These are phyloP conservation scores for Drosophila paracracens DNA, from an alignment of 2,888 invertebrate species.

Conservation along the genomic window DNA sequence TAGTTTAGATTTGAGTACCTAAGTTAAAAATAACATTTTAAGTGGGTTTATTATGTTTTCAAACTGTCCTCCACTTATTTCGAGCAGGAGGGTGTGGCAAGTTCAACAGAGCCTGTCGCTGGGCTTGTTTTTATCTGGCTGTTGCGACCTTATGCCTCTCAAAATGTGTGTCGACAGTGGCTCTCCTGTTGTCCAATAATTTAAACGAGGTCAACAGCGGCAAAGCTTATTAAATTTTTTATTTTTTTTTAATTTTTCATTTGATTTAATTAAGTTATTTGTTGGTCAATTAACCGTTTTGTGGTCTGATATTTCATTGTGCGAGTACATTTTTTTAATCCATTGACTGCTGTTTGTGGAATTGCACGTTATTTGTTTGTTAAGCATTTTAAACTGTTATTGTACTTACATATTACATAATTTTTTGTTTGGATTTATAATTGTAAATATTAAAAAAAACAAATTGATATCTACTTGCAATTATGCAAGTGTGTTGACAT, in stretches of 20 bases:
- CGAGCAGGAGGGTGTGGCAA: neutral
- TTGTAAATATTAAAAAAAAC: slow-evolving; percentile 31
- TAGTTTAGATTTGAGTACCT: neutral
- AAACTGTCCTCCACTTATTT: neutral
- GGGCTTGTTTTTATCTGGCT: slow-evolving; percentile 34
- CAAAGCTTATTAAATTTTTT: slow-evolving; percentile 73
- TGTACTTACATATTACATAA: slow-evolving; percentile 38
- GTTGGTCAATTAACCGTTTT: slow-evolving; percentile 78
- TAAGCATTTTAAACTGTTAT: slow-evolving; percentile 69
- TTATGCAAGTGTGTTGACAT: slow-evolving; percentile 71
- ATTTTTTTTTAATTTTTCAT: slow-evolving; percentile 73
- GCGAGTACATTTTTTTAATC: slow-evolving; percentile 23
- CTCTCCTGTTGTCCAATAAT: slow-evolving; percentile 59
- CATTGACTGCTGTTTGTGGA: slow-evolving; percentile 39
- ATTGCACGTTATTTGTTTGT: slow-evolving; percentile 60
- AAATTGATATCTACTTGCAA: slow-evolving; percentile 67
- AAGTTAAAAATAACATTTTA: slow-evolving; percentile 13
- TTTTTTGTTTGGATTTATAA: slow-evolving; percentile 12
- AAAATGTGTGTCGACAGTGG: slow-evolving; percentile 31
- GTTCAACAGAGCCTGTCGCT: slow-evolving; percentile 20
- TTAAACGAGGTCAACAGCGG: slow-evolving; percentile 70
- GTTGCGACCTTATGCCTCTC: slow-evolving; percentile 29
- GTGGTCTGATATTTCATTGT: slow-evolving; percentile 71
- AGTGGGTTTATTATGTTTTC: slow-evolving; percentile 10
- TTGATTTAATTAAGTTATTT: slow-evolving; percentile 80